These are phyloP conservation scores for Urosaurus nigricauda DNA, from an alignment of 2,797 vertebrate species.

Conservation along the genomic window DNA sequence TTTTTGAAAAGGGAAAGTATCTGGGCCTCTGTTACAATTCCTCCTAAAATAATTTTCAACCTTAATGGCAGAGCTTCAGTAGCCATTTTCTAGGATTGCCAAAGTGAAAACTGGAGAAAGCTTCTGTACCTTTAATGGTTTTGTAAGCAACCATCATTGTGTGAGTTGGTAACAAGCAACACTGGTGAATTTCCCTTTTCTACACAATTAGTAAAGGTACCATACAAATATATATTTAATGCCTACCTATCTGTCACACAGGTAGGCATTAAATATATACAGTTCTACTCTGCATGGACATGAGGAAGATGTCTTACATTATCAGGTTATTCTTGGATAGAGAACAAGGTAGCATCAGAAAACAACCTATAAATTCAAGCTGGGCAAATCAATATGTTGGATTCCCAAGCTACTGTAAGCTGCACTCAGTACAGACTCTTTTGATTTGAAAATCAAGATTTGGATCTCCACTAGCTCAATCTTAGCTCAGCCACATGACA, in stretches of 20 bases:
- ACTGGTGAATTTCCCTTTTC: no score
- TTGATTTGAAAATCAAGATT: slow-evolving; percentile 5
- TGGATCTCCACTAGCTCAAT: background rate
- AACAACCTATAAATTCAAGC: background rate
- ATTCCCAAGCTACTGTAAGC: background rate
- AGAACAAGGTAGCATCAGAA: background rate
- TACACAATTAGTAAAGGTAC: no score
- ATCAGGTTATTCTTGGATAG: background rate
- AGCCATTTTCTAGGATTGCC: no score
- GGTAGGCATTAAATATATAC: background rate
- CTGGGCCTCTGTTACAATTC: background rate
- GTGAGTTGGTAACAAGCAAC: no score
- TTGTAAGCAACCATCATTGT: no score
- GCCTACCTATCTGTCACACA: background rate
- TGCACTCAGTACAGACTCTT: background rate
- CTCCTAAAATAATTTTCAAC: slow-evolving; percentile 5
- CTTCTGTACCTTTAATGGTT: no score
- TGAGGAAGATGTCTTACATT: background rate
- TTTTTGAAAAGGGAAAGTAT: background rate
- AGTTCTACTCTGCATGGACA: background rate
- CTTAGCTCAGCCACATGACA: background rate
- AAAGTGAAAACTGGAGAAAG: no score
- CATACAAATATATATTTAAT: no score
- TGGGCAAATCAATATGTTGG: slow-evolving; percentile 9
- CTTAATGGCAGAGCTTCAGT: background rate